Conservation (phyloP, 2,888 invertebrate species). For the Trisateles emortualis region DNA sequence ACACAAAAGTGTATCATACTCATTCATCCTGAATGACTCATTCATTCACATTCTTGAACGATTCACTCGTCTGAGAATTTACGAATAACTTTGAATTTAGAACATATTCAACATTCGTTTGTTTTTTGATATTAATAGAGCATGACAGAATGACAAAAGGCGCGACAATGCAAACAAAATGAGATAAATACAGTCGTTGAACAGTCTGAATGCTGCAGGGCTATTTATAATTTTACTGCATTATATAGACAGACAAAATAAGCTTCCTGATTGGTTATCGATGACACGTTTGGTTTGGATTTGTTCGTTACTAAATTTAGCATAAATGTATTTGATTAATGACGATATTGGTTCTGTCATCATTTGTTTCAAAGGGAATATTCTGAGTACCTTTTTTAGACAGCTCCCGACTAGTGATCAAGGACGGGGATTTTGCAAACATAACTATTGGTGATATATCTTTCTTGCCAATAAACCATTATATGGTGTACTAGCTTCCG, state of each 20-base stretch:
- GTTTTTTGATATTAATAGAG: slow-evolving; percentile 19
- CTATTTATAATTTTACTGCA: slow-evolving; percentile 13
- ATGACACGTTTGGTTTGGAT: too few species aligned
- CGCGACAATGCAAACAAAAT: not conserved
- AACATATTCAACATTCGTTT: not conserved
- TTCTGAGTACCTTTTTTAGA: too few species aligned
- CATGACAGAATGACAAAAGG: slow-evolving; percentile 16
- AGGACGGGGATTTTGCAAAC: too few species aligned
- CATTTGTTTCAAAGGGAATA: too few species aligned
- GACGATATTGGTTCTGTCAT: too few species aligned
- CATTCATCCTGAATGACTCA: slow-evolving; percentile 14
- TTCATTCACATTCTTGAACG: slow-evolving; percentile 7
- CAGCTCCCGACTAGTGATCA: too few species aligned
- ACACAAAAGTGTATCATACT: not conserved
- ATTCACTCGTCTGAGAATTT: slow-evolving; percentile 18
- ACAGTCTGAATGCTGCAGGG: slow-evolving; percentile 7
- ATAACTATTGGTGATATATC: too few species aligned
- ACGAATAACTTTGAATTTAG: slow-evolving; percentile 12
- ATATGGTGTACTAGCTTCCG: too few species aligned
- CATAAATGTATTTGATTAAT: too few species aligned
- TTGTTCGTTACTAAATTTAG: too few species aligned
- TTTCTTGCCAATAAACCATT: too few species aligned
- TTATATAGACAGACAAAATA: not conserved
- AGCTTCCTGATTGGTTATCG: not conserved
- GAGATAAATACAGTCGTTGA: not conserved